Base-by-base conservation (phyloP, 2,888 invertebrate species). In the Catocala sponsa region DNA sequence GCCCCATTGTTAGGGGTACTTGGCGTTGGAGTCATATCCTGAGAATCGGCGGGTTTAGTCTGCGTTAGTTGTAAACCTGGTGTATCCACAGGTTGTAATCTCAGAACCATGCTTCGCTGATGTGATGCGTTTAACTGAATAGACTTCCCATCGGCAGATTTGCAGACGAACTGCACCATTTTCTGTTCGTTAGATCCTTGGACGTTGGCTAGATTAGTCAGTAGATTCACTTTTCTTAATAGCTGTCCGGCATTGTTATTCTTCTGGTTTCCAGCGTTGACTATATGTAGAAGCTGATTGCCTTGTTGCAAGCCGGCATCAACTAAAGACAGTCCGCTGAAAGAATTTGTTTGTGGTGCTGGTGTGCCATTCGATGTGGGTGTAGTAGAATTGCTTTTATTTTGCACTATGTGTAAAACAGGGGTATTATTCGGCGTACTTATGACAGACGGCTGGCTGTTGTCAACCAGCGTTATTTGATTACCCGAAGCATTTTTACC, bases 91-190 rank as follows among this genome's bases (percentile, higher is more conserved):
- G 92, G 92, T 65, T 94, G 95, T 62, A 94, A 76, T 74, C 94
- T 84, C 47, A 94, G 73, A 6, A 95, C 95, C 91, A 95, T 95
- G 70, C 95, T 91, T 73, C 95, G 90, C 69, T 95, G 95, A 70
- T 95, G 92, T 32, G 95, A 92, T 13, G 95, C 89, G 67, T 95
- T 95, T 12, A 95, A 81, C 63, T 95, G 95, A 68, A 95, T 95
- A 56, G 95, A 84, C 86, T 95, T 95, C 9, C 95, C 95, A 74
- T 95, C 95, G 13, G 95, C 90, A 44, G 96, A 95, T 86, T 96
- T 96, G 79, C 96, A 96, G 49, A 96, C 95, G 79, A 96, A 95
- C 76, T 96, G 96, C 33, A 96, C 94, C 92, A 95, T 94, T 81
- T 95, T 95, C 72, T 95, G 94, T 65, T 95, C 95, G 70, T 89